Evolutionary conservation across 2,888 invertebrate genomes (phyloP), one percentile per base, ranked within the genome.

Genomic region (Andrena trimmerana): DNA sequence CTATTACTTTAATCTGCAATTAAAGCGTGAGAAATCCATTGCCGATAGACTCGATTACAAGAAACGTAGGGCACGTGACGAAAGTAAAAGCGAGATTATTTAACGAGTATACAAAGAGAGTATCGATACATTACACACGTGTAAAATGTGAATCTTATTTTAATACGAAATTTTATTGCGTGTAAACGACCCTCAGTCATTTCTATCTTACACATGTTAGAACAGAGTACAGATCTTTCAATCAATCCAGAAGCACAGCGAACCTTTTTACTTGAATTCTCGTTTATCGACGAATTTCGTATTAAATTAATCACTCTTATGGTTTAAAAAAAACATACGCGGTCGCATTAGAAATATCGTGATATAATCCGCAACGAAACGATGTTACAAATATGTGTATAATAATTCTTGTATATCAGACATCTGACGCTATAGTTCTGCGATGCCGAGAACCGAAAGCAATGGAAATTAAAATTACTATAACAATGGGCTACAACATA

Each of bases 101-200:
- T 24, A 29, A n/a, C n/a, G 52, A n/a, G 36, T 67, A 70, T 69
- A 62, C 13, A 66, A 10, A 62, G 42, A 42, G 42, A 48, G 8
- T 5, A 57, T 62, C 66, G 52, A 71, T 67, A 78, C 60, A 71
- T 24, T 27, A 52, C 71, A 62, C 27, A 52, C 36, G 36, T 24
- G 7, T 16, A 29, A 68, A 31, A 13, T 50, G 63, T 73, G 79
- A 73, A 63, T 27, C 48, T 66, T 27, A 71, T 27, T 81, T 79
- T 65, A 81, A 81, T 81, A 81, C 81, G 79, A 79, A 81, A 81
- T 81, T 81, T 72, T 54, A 68, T 63, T 63, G 29, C 67, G 29
- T 42, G 59, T 13, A 50, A 33, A 24, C 29, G 31, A 63, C 54
- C 24, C 10, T 10, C 52, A 36, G 54, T 7, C n/a, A 50, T 57